Base-by-base conservation (phyloP, 2,113 vertebrate genomes). In the Periophthalmodon schlosseri region DNA sequence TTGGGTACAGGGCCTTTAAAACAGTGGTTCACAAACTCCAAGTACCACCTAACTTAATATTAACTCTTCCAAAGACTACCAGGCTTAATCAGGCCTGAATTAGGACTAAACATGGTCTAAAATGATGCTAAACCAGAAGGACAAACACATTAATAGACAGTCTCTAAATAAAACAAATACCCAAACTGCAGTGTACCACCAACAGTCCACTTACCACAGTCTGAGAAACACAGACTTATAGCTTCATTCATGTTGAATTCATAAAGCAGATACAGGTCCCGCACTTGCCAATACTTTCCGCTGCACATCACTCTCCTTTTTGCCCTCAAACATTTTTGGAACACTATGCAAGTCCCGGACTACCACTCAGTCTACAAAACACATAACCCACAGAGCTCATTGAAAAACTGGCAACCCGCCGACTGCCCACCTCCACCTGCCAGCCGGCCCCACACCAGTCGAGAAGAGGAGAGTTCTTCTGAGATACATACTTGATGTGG, bases 401-500 rank as follows among this genome's bases (percentile, higher is more conserved):
- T 21, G 63, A 21, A n/a, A 39, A n/a, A 65, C 63, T 65, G 63
- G 63, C 36, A 34, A 20, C n/a, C 9, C 63, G 18, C 63, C 63
- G 34, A 39, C 63, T 65, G 33, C 36, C 63, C 34, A 39, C 63
- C 34, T 65, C 63, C 63, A 65, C 63, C 63, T 65, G 63, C 34
- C 63, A 65, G 63, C 34, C 10, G 10, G 63, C 63, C 34, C 36
- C 20, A 12, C 63, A 36, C 16, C 16, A 64, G 33, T 18, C 33
- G 20, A 8, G 33, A 4, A 3, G 8, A 36, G 16, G 61, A 36
- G 61, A 64, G 15, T 34, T 64, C 61, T 20, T 39, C 33, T 2
- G 15, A 36, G 61, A 34, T 64, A n/a, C 61, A 64, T 20, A 36
- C 36, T 36, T 64, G 34, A 34, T 64, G 6, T 64, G 61, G 33